Conservation (phyloP, 2,888 invertebrate species). For the Melieria picta region DNA sequence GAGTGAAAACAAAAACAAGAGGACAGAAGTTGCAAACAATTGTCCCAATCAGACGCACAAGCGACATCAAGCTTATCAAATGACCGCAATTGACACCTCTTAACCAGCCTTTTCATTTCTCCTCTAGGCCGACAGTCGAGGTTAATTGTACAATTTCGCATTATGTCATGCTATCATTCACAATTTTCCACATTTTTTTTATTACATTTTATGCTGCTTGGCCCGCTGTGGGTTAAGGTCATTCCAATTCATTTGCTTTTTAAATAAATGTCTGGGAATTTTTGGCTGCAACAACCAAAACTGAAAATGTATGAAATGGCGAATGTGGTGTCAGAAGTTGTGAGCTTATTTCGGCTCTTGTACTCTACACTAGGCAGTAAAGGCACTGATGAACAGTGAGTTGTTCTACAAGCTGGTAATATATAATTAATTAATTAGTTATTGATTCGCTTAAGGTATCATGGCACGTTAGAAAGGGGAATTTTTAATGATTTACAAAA, state of each 20-base stretch:
- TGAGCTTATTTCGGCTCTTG: too few relatives aligned
- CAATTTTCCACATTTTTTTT: constrained; percentile 5
- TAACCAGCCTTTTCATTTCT: background rate
- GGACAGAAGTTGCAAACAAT: background rate
- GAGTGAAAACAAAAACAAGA: too few relatives aligned
- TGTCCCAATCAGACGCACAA: background rate
- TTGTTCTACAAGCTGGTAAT: too few relatives aligned
- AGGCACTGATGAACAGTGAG: background rate
- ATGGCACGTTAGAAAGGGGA: too few relatives aligned
- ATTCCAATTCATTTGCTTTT: constrained; percentile 30
- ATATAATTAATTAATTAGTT: too few relatives aligned
- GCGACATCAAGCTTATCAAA: background rate
- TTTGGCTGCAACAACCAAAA: background rate
- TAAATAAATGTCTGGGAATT: constrained; percentile 7
- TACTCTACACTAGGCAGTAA: background rate
- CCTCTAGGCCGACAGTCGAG: background rate
- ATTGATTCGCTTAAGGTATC: too few relatives aligned
- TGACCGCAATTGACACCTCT: background rate
- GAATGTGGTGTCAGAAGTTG: too few relatives aligned
- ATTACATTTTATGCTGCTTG: background rate
- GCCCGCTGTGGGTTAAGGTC: constrained; percentile 9
- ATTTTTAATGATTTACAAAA: too few relatives aligned
- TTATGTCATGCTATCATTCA: constrained; percentile 5
- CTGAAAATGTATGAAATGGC: background rate
- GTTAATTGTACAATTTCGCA: constrained; percentile 19